Evolutionary conservation across 2,113 vertebrate genomes (phyloP).

Genomic region (Sylvia atricapilla): DNA sequence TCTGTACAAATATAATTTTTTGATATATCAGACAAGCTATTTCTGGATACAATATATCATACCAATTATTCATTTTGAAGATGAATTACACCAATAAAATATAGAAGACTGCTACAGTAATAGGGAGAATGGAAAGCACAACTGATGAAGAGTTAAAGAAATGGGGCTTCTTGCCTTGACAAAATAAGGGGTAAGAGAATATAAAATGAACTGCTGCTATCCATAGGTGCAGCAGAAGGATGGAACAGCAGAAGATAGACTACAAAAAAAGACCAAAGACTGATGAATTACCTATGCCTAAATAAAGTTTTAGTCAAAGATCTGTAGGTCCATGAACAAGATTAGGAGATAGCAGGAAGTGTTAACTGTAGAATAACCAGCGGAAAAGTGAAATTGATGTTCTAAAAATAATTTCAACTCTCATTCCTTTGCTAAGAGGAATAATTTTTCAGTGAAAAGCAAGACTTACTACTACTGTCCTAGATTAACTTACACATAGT

Average conservation of each 20-base stretch:
- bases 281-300: background rate
- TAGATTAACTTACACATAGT: background rate
- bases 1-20: background rate
- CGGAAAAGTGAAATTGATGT: background rate
- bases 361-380: background rate
- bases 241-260: background rate
- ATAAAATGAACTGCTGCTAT: background rate
- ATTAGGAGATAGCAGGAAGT: background rate
- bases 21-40: background rate
- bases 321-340: background rate
- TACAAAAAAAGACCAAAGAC: background rate
- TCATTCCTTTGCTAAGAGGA: background rate
- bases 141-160: background rate
- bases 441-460: background rate
- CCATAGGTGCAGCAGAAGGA: background rate
- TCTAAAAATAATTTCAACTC: background rate
- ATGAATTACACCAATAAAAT: background rate
- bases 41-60: background rate
- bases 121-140: background rate
- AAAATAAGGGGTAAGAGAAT: background rate
- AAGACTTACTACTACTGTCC: background rate
- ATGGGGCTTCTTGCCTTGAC: background rate
- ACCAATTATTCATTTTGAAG: background rate
- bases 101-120: background rate
- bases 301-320: background rate